These are phyloP conservation scores for Drosophila flavopinicola DNA, from an alignment of 2,888 invertebrate species.

Conservation along the genomic window DNA sequence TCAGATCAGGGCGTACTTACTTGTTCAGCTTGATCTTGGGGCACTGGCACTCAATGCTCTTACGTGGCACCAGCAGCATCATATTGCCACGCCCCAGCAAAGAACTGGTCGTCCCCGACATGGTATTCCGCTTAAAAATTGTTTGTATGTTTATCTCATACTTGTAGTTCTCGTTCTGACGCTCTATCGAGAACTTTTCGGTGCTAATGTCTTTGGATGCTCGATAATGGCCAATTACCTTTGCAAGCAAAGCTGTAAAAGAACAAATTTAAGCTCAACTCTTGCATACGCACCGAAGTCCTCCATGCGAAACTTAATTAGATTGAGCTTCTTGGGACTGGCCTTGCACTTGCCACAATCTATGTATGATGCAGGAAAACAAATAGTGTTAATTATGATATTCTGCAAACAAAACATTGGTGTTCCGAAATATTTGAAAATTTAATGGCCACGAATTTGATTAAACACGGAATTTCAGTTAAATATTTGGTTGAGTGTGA, in stretches of 20 bases:
- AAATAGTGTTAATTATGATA: too few species aligned
- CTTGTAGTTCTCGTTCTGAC: constrained; percentile 83
- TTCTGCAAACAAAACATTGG: too few species aligned
- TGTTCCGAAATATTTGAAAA: too few species aligned
- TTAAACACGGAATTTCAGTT: too few species aligned
- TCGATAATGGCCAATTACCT: constrained; percentile 83
- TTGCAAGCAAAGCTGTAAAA: constrained; percentile 78
- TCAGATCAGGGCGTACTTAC: constrained; percentile 62
- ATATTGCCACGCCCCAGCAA: constrained; percentile 82
- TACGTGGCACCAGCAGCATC: constrained; percentile 83
- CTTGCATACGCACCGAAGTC: constrained; percentile 79
- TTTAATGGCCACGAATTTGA: too few species aligned
- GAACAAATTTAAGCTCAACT: not conserved
- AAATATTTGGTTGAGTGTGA: too few species aligned
- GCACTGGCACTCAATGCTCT: constrained; percentile 83
- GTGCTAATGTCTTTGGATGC: constrained; percentile 84
- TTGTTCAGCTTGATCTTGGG: constrained; percentile 83
- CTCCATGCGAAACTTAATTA: constrained; percentile 83
- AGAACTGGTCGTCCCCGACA: constrained; percentile 83
- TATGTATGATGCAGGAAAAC: constrained; percentile 25
- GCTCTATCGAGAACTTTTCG: constrained; percentile 83
- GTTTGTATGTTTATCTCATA: constrained; percentile 83
- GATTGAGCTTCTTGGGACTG: constrained; percentile 82
- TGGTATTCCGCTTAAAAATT: constrained; percentile 82
- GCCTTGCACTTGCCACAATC: constrained; percentile 84